Percentiles rank a stretch among this genome's conserved stretches.
These are phyloP conservation scores for Macrocentrus cingulum DNA, from an alignment of 1,140 invertebrate genomes.

Conservation along the genomic window DNA sequence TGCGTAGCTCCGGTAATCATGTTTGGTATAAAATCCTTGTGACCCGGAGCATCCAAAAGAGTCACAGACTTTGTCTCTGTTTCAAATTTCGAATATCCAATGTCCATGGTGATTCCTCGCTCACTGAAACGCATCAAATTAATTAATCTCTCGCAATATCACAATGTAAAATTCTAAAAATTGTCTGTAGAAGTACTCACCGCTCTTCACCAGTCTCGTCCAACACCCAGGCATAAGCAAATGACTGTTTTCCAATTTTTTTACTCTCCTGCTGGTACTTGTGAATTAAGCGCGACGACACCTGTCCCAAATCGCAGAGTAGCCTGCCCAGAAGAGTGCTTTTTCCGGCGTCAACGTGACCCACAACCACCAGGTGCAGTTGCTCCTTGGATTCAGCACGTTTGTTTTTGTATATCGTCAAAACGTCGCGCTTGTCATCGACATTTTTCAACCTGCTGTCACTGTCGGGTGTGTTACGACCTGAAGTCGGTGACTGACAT, in stretches of 20 bases:
- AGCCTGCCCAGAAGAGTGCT: conserved; percentile 97
- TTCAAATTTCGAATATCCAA: conserved; percentile 92
- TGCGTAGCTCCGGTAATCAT: conserved; percentile 98
- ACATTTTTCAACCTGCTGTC: conserved; percentile 51
- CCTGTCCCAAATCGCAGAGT: conserved; percentile 85
- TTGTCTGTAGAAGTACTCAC: conserved; percentile 49
- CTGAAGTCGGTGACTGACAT: conserved; percentile 66
- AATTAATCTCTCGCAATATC: not conserved
- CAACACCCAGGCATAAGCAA: conserved; percentile 98
- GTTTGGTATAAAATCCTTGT: conserved; percentile 98
- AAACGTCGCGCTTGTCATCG: conserved; percentile 62
- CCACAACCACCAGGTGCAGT: conserved; percentile 93
- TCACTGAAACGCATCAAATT: conserved; percentile 53
- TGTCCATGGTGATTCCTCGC: conserved; percentile 95
- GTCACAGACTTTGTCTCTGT: conserved; percentile 84
- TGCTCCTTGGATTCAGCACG: conserved; percentile 77
- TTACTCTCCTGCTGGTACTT: conserved; percentile 98
- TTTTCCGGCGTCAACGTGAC: conserved; percentile 99
- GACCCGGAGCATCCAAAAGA: conserved; percentile 94
- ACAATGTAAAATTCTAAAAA: not conserved
- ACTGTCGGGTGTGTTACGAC: conserved; percentile 56
- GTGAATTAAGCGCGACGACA: conserved; percentile 89
- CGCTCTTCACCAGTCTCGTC: conserved; percentile 98
- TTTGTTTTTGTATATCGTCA: conserved; percentile 71
- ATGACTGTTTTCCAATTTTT: conserved; percentile 97